Evolutionary conservation across 2,113 vertebrate species (phyloP).

Genomic region (Chloropsis cyanopogon): DNA sequence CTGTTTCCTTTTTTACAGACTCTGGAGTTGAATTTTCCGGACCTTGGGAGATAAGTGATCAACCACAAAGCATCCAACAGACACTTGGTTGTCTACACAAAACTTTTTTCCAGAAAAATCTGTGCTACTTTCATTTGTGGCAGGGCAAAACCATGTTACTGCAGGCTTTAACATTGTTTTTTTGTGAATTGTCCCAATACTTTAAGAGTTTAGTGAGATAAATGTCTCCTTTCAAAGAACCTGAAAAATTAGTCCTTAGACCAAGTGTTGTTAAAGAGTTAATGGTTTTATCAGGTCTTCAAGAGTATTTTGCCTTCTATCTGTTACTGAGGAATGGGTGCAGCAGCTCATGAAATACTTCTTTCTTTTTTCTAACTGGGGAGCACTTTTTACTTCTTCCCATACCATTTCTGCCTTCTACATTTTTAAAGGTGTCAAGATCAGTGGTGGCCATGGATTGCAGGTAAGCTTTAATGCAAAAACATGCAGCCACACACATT

Average conservation of each 20-base stretch:
- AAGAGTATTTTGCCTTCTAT: neutral
- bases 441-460: neutral
- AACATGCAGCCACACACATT: neutral
- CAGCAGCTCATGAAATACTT: neutral
- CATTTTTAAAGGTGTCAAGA: neutral
- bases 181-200: neutral
- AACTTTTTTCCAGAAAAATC: neutral
- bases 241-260: neutral
- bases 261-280: neutral
- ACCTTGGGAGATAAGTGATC: neutral
- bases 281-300: neutral
- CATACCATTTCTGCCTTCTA: neutral
- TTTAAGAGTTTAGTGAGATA: neutral
- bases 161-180: neutral
- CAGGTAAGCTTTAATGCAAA: neutral
- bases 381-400: neutral
- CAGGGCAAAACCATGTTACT: neutral
- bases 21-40: neutral
- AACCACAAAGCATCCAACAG: neutral
- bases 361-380: neutral
- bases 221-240: neutral
- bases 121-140: neutral
- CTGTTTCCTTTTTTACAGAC: neutral
- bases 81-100: neutral
- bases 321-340: neutral